These are phyloP conservation scores for Megaceryle torquata DNA, from an alignment of 2,113 vertebrate species.

Conservation along the genomic window DNA sequence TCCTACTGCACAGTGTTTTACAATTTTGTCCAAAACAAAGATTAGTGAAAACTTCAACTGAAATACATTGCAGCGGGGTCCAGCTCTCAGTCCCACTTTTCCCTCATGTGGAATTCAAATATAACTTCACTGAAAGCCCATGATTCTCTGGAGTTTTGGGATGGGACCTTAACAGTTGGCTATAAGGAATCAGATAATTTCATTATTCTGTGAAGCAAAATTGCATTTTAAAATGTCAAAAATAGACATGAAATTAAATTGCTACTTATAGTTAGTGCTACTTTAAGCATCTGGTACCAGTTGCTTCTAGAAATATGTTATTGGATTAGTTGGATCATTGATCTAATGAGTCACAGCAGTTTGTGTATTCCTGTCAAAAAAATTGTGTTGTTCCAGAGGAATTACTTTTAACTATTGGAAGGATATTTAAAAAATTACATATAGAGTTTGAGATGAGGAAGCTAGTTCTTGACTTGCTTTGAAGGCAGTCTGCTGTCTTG, in stretches of 20 bases:
- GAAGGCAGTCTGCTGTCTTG: background rate
- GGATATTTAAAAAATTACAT: background rate
- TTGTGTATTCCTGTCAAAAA: background rate
- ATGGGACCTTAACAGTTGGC: background rate
- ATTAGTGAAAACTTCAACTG: background rate
- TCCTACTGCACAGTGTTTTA: background rate
- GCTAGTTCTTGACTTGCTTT: background rate
- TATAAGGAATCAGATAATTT: background rate
- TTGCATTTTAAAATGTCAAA: background rate
- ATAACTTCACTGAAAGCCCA: background rate
- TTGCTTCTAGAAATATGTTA: background rate
- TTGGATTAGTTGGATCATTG: background rate
- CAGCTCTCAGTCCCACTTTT: background rate
- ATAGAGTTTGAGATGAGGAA: background rate
- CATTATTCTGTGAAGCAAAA: background rate
- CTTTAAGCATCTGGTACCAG: background rate
- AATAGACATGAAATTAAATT: background rate
- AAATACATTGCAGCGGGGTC: background rate
- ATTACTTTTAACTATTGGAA: constrained; percentile 1
- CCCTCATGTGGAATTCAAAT: background rate
- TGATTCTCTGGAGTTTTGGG: background rate
- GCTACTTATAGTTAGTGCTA: background rate
- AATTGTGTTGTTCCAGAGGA: background rate
- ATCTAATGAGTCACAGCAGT: background rate
- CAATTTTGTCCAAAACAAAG: background rate